These are phyloP conservation scores for Cladorhizidae sp. DNA, from an alignment of 37 sponge, comb jelly and placozoan species.

Conservation along the genomic window DNA sequence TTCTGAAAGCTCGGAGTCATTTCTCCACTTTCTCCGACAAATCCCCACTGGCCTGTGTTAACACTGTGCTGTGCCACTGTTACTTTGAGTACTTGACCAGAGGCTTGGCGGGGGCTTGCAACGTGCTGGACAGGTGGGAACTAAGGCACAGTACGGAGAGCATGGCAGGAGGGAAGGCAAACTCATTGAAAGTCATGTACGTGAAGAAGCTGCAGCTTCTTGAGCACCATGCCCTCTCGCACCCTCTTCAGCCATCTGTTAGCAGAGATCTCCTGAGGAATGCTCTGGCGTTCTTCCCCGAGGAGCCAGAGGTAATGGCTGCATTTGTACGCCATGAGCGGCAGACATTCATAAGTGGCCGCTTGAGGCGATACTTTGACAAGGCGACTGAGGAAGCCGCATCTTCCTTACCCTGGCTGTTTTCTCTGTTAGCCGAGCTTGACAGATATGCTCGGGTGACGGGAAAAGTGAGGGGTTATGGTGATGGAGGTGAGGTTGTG, in stretches of 20 bases:
- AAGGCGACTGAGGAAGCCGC: neutral
- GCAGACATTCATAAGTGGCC: slow-evolving; percentile 55
- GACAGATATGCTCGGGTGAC: slow-evolving; percentile 28
- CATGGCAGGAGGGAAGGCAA: neutral
- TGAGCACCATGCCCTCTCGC: neutral
- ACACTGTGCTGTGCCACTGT: slow-evolving; percentile 23
- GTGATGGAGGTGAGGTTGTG: neutral
- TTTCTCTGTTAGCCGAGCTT: slow-evolving; percentile 50
- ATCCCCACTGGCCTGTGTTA: neutral
- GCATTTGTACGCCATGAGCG: slow-evolving; percentile 39
- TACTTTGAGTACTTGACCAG: slow-evolving; percentile 54
- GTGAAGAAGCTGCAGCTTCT: slow-evolving; percentile 30
- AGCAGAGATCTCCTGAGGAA: slow-evolving; percentile 24
- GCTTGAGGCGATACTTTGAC: slow-evolving; percentile 62
- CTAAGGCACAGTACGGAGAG: neutral
- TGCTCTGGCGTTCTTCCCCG: slow-evolving; percentile 58
- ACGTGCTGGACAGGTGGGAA: slow-evolving; percentile 8
- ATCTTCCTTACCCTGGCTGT: slow-evolving; percentile 50
- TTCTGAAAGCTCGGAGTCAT: slow-evolving; percentile 17
- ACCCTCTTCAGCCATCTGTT: slow-evolving; percentile 29
- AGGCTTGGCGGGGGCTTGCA: slow-evolving; percentile 14
- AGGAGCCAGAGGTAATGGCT: slow-evolving; percentile 36
- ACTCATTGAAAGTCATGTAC: slow-evolving; percentile 19
- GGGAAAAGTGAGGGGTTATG: neutral
- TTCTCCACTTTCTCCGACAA: neutral